phyloP scores from a whole-genome alignment of 1,140 invertebrate species.

The Neotoxoptera formosana region DNA sequence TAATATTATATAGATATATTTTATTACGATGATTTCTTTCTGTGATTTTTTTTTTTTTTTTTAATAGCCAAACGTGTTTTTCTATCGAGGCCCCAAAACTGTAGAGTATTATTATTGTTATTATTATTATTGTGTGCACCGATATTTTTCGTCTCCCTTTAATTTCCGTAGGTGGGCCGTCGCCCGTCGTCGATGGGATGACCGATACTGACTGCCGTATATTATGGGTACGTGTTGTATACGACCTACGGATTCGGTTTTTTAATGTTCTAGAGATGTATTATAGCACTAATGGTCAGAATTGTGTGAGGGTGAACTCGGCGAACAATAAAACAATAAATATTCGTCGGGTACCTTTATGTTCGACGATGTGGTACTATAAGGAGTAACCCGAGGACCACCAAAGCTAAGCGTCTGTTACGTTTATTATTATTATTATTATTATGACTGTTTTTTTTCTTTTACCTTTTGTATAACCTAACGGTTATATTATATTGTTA shows the following conservation, averaged over 20 bases:
- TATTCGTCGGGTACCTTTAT: slow-evolving; percentile 35
- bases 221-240: background rate
- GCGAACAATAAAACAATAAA: slow-evolving; percentile 56
- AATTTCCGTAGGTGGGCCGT: slow-evolving; percentile 9
- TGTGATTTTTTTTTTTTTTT: slow-evolving; percentile 49
- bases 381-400: background rate
- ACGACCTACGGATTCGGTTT: background rate
- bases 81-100: slow-evolving; percentile 32
- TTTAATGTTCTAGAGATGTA: background rate
- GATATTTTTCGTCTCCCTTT: slow-evolving; percentile 15
- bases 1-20: slow-evolving; percentile 29
- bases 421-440: background rate
- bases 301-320: background rate
- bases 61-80: slow-evolving; percentile 44
- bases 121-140: slow-evolving; percentile 30
- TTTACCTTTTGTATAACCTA: background rate
- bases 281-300: background rate
- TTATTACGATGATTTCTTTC: slow-evolving; percentile 47
- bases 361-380: background rate
- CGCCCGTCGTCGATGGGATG: slow-evolving; percentile 2
- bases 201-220: slow-evolving; percentile 14
- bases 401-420: background rate
- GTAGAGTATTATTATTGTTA: background rate
- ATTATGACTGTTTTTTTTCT: background rate
- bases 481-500: background rate